Evolutionary conservation across 2,113 vertebrate species (phyloP), one percentile per base, ranked within the genome.

Genomic region (Semicossyphus pulcher): DNA sequence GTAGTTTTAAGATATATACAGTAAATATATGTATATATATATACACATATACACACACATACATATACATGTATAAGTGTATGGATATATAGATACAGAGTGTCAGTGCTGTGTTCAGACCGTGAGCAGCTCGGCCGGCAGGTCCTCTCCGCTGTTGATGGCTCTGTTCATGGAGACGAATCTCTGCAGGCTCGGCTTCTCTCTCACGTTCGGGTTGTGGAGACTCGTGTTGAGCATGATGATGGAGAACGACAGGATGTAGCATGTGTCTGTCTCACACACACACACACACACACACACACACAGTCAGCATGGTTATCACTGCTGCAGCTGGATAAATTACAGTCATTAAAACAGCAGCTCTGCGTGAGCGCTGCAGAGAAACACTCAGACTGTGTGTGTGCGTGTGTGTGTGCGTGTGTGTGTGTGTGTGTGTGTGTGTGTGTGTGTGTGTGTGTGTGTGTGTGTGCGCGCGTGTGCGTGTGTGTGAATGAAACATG

Each of bases 221-320:
- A 99, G 91, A 51, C 96, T 97, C 31, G 97, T 99, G 93, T 99
- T 99, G 76, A 99, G 93, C 96, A 99, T 98, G 91, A 99, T 99
- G 90, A 98, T 78, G 32, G 97, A 94, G 47, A 99, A 99, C 45
- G 97, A 97, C 48, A 99, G 94, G 84, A 99, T 92, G 34, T 99
- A 99, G 89, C 97, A 99, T 53, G 97, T 97, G 88, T 99, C 97
- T 99, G 93, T 52, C 0, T 14, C 23, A 58, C 3, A 47, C 8
- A 76, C 47, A 62, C 25, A 57, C 16, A 72, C 18, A 44, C 10
- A 18, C 2, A 48, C 28, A 47, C 23, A 53, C 0, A n/a, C 15
- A 44, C 11, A 34, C 32, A 7, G 10, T 11, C 56, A 26, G 42
- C 44, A 16, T 47, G 5, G 4, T 69, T 39, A n/a, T 72, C 1